Percentiles rank a stretch among this genome's conserved stretches.
phyloP scores from a whole-genome alignment of 1,140 invertebrate species.

The Antheraea mylitta region DNA sequence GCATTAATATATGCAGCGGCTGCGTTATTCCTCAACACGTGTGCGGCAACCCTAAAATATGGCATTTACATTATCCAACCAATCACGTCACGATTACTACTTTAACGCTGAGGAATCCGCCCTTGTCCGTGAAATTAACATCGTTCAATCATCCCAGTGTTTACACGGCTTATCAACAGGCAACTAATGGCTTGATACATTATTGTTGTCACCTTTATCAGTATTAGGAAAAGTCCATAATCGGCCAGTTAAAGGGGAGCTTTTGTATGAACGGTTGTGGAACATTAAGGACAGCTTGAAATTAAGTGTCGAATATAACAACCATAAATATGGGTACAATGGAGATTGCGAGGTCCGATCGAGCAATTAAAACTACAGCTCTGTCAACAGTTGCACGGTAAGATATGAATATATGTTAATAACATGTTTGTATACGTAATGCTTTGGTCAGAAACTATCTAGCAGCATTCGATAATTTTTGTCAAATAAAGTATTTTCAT shows the following conservation, averaged over 20 bases:
- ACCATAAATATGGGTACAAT: slow-evolving; percentile 2
- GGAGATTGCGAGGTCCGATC: slow-evolving; percentile 11
- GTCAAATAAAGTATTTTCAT: too few relatives aligned
- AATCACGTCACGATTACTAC: not conserved
- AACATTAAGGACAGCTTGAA: not conserved
- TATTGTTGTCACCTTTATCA: slow-evolving; percentile 35
- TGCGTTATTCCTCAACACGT: not conserved
- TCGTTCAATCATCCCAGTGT: slow-evolving; percentile 31
- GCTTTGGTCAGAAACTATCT: too few relatives aligned
- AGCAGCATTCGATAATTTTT: too few relatives aligned
- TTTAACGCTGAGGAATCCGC: not conserved
- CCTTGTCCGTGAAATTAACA: slow-evolving; percentile 36
- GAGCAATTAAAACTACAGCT: slow-evolving; percentile 11
- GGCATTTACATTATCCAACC: not conserved
- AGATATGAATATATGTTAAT: not conserved
- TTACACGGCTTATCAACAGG: slow-evolving; percentile 33
- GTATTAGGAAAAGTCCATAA: slow-evolving; percentile 11
- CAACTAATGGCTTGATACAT: slow-evolving; percentile 40
- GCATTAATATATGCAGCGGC: not conserved
- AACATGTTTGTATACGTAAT: not conserved
- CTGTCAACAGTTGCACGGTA: slow-evolving; percentile 9
- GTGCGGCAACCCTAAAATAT: not conserved
- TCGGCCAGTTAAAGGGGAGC: slow-evolving; percentile 15
- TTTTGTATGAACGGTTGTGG: not conserved
- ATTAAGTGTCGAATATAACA: not conserved